Evolutionary conservation across 2,888 invertebrate species (phyloP).

Genomic region (Arrhopalites spinosus): DNA sequence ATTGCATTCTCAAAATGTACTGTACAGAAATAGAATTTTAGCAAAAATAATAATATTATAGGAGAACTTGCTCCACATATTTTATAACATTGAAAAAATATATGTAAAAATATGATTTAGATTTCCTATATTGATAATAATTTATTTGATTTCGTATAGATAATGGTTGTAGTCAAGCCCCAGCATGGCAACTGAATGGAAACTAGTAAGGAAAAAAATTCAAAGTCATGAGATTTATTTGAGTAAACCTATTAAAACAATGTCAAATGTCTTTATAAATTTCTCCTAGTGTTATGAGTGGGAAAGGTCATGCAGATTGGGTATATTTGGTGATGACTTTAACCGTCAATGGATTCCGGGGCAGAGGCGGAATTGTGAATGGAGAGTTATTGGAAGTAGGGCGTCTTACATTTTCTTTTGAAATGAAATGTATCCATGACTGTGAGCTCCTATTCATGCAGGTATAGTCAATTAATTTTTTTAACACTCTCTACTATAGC

Average conservation of each 20-base stretch:
- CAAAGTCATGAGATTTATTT: too few relatives aligned
- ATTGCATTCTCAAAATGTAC: not conserved
- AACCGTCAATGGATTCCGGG: conserved; percentile 62
- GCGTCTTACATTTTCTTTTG: conserved; percentile 63
- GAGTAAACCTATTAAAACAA: too few relatives aligned
- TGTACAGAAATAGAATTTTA: not conserved
- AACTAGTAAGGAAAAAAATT: conserved; percentile 52
- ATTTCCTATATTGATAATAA: not conserved
- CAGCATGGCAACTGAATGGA: conserved; percentile 63
- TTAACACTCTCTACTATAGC: too few relatives aligned
- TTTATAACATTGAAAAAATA: not conserved
- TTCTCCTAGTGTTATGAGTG: conserved; percentile 59
- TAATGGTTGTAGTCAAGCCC: conserved; percentile 59
- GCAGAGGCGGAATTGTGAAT: conserved; percentile 58
- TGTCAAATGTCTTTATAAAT: too few relatives aligned
- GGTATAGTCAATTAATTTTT: conserved; percentile 56
- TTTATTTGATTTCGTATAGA: conserved; percentile 42
- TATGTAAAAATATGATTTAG: too few relatives aligned
- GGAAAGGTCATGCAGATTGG: conserved; percentile 62
- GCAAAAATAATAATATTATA: not conserved
- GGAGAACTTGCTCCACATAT: not conserved
- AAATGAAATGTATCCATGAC: conserved; percentile 62
- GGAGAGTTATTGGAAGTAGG: conserved; percentile 61
- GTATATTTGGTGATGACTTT: conserved; percentile 62
- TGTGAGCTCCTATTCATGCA: conserved; percentile 65